Evolutionary conservation across 1,140 invertebrate genomes (phyloP).

Genomic region (Atopsyche davidsoni): DNA sequence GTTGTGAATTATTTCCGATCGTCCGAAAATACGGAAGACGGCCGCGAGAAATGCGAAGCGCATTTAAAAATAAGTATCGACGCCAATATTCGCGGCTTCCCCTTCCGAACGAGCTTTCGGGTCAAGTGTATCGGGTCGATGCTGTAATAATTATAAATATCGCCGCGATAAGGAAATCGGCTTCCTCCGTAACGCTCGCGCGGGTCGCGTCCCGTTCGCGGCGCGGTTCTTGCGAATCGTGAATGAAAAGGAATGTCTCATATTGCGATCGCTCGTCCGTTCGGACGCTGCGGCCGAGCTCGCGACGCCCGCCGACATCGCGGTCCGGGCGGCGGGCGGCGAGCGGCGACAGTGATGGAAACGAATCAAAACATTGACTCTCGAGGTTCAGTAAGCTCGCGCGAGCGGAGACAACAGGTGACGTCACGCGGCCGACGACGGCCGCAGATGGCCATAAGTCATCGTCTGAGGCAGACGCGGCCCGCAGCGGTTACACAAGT

Average conservation of each 20-base stretch:
- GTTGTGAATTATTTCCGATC: too few relatives aligned
- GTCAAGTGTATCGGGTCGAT: conserved; percentile 14
- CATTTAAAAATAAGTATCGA: background rate
- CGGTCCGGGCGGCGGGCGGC: conserved; percentile 4
- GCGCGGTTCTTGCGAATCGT: too few relatives aligned
- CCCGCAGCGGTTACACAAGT: conserved; percentile 25
- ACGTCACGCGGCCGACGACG: conserved; percentile 7
- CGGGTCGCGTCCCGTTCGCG: too few relatives aligned
- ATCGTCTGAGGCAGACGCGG: too few relatives aligned
- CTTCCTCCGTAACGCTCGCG: too few relatives aligned
- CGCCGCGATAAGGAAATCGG: too few relatives aligned
- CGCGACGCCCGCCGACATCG: too few relatives aligned
- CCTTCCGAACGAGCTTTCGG: conserved; percentile 7
- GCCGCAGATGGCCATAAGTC: conserved; percentile 25
- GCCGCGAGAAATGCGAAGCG: background rate
- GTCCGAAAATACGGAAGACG: background rate
- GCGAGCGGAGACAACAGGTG: conserved; percentile 13
- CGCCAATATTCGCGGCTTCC: background rate
- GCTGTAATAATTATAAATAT: background rate
- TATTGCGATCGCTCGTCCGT: too few relatives aligned
- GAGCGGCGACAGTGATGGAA: conserved; percentile 9
- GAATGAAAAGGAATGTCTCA: too few relatives aligned
- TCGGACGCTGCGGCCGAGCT: too few relatives aligned
- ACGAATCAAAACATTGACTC: conserved; percentile 16
- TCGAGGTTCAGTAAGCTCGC: background rate